A percentile compares a stretch with the other conserved stretches of the same genome.
Evolutionary conservation across 2,888 invertebrate species (phyloP).

Genomic region (Plagodis dolabraria): DNA sequence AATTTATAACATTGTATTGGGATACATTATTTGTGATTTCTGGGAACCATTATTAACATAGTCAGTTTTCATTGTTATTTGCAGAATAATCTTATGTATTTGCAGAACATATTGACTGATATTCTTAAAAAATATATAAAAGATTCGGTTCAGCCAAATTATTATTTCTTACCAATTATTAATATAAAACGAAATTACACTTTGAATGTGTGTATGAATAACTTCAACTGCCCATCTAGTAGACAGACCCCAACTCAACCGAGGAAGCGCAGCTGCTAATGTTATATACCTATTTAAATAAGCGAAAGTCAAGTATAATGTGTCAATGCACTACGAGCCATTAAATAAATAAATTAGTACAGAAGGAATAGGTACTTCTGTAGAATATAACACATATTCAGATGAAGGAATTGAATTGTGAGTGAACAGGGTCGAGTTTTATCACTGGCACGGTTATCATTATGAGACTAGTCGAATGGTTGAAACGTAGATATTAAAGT

Average conservation of each 20-base stretch:
- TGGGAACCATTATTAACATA: no score
- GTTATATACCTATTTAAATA: conserved; percentile 62
- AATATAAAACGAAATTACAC: no score
- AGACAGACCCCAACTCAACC: conserved; percentile 55
- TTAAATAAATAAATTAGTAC: conserved; percentile 24
- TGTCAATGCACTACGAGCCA: conserved; percentile 34
- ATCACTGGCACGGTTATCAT: conserved; percentile 32
- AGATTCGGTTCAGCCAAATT: no score
- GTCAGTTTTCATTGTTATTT: no score
- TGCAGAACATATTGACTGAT: no score
- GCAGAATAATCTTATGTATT: no score
- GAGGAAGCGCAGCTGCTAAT: conserved; percentile 45
- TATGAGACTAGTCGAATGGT: background rate
- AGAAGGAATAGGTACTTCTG: no score
- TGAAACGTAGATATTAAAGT: background rate
- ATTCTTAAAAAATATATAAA: no score
- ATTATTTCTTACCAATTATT: no score
- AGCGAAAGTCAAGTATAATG: conserved; percentile 60
- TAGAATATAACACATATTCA: conserved; percentile 7
- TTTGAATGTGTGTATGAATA: no score
- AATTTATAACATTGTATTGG: no score
- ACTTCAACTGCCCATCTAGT: conserved; percentile 53
- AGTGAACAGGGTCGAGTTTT: conserved; percentile 24
- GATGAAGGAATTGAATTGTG: conserved; percentile 24
- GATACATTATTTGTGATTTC: no score